Evolutionary conservation across 2,113 vertebrate species (phyloP), one percentile per base, ranked within the genome.

Genomic region (Butorides virescens): DNA sequence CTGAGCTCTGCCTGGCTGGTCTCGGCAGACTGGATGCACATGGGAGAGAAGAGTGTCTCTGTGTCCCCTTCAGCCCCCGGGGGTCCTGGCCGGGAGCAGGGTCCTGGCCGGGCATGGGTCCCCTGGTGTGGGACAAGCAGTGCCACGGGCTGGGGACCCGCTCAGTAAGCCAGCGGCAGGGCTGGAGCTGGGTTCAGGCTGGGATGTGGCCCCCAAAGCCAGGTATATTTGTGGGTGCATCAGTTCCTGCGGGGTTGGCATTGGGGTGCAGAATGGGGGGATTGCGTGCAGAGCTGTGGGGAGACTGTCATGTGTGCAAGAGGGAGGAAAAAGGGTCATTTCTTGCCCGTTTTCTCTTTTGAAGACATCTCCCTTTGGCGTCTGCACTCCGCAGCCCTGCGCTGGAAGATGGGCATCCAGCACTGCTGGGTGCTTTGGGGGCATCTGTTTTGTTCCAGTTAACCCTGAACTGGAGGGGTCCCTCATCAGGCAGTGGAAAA

Each of bases 271-370:
- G 58, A 65, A 42, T 9, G 2, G 14, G 11, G 32, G 17, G 29
- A 9, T 19, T 29, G 27, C 42, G 13, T 5, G 5, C 29, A 39
- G 68, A 30, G 23, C 27, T 52, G 27, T n/a, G 34, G 21, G 52
- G 36, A 39, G 20, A 66, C 50, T 1, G 0, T 37, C 9, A 3
- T 2, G 9, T 5, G 29, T 46, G 47, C 25, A 34, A 27, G 37
- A 36, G 7, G 2, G 7, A 13, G 22, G 10, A 7, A 20, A 52
- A 86, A 49, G 13, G 15, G 39, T 71, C 2, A 5, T 90, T 93
- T 92, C 42, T 62, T 79, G 62, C 47, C 44, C 10, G 1, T 30
- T 61, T 85, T 82, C 8, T 74, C 37, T 49, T 82, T 46, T 34
- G 29, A 86, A 76, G 49, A 32, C 8, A 4, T 47, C 32, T 67